A percentile compares a stretch with the other conserved stretches of the same genome.
phyloP scores from a whole-genome alignment of 2,797 vertebrate species.

The Otolemur crassicaudatus region DNA sequence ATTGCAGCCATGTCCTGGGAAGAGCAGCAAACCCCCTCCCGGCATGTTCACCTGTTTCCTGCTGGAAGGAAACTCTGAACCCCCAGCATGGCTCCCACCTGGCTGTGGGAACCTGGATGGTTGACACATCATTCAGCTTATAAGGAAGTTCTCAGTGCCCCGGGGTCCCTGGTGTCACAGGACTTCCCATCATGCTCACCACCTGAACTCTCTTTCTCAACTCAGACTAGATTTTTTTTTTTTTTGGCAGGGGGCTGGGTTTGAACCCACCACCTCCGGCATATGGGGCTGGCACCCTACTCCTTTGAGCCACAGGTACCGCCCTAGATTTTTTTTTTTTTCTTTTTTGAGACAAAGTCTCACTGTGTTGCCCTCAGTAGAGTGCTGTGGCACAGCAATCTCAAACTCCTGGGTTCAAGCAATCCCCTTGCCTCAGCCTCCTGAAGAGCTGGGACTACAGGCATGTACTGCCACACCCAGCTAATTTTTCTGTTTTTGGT shows the following conservation, averaged over 20 bases:
- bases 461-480: too few relatives aligned
- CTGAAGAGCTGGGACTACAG: too few relatives aligned
- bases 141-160: neutral
- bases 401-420: too few relatives aligned
- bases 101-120: fast-evolving
- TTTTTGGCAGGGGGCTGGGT: too few relatives aligned
- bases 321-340: too few relatives aligned
- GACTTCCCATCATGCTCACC: neutral
- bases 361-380: neutral
- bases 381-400: neutral
- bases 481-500: too few relatives aligned
- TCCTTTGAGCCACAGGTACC: too few relatives aligned
- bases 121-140: fast-evolving
- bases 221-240: neutral
- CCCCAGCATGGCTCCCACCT: too few relatives aligned
- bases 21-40: fast-evolving
- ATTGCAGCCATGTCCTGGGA: fast-evolving
- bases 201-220: neutral
- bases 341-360: neutral
- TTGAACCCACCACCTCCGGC: too few relatives aligned
- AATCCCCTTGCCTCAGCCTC: too few relatives aligned
- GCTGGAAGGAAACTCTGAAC: fast-evolving
- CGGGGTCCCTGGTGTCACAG: neutral
- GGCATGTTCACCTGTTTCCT: neutral
- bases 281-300: too few relatives aligned